Percentiles rank a stretch among this genome's conserved stretches.
phyloP scores from a whole-genome alignment of 2,113 vertebrate genomes.

The Anhinga anhinga region DNA sequence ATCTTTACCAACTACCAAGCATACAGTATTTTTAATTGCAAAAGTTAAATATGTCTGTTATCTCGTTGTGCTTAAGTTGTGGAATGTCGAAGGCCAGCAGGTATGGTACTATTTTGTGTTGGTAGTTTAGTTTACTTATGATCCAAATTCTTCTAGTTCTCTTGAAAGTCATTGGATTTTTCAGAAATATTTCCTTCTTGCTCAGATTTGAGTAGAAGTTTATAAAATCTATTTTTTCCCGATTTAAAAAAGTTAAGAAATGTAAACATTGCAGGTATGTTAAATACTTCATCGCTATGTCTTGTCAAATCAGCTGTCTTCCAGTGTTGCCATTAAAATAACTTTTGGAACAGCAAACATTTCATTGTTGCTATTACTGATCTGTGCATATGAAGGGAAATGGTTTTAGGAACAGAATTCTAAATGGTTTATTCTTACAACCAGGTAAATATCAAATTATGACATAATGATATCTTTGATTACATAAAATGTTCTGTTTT shows the following conservation, averaged over 20 bases:
- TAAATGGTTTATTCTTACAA: not conserved
- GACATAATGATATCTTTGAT: not conserved
- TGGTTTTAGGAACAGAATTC: not conserved
- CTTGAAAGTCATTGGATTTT: not conserved
- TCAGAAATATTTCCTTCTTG: not conserved
- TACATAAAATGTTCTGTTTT: not conserved
- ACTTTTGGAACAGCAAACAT: not conserved
- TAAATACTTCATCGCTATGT: not conserved
- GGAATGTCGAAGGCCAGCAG: constrained; percentile 73
- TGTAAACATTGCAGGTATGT: not conserved
- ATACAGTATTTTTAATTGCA: not conserved
- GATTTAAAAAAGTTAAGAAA: not conserved
- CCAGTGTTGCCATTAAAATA: not conserved
- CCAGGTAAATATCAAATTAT: not conserved
- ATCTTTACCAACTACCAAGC: not conserved
- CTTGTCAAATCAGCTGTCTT: not conserved
- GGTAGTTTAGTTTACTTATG: not conserved
- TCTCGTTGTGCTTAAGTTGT: constrained; percentile 77
- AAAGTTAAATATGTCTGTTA: constrained; percentile 76
- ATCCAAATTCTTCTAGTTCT: not conserved
- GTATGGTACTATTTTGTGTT: constrained; percentile 48
- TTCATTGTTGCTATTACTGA: not conserved
- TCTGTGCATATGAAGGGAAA: not conserved
- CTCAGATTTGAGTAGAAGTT: not conserved
- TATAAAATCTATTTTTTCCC: not conserved